A percentile compares a stretch with the other conserved stretches of the same genome.
Conservation (phyloP, 2,888 invertebrate genomes). For the Pelosia muscerda region DNA sequence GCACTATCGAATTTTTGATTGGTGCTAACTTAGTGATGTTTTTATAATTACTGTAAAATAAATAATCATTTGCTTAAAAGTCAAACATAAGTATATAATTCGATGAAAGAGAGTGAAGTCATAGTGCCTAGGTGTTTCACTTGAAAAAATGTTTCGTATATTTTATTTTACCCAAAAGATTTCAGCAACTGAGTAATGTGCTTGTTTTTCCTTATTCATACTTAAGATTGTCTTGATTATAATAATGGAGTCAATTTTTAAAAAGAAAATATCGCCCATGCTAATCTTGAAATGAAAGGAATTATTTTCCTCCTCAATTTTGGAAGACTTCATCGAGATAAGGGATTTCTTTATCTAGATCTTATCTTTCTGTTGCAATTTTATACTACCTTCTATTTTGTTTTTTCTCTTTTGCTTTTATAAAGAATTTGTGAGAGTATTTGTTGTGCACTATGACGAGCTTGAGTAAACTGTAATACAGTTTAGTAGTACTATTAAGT, state of each 20-base stretch:
- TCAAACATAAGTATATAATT: too few species aligned
- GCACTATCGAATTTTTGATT: slow-evolving; percentile 47
- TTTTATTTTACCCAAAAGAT: slow-evolving; percentile 31
- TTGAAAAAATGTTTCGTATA: too few species aligned
- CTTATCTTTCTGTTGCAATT: slow-evolving; percentile 22
- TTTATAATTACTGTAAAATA: too few species aligned
- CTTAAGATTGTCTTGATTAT: slow-evolving; percentile 42
- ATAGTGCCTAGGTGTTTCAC: too few species aligned
- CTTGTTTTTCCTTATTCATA: slow-evolving; percentile 37
- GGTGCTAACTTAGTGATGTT: slow-evolving; percentile 17
- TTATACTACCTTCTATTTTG: slow-evolving; percentile 5
- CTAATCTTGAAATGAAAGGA: slow-evolving; percentile 46
- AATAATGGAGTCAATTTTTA: slow-evolving; percentile 39
- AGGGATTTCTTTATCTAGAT: slow-evolving; percentile 28
- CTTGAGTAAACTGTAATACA: too few species aligned
- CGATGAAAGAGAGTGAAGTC: too few species aligned
- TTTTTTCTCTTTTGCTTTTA: neutral
- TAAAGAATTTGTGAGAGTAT: neutral
- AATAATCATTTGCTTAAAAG: too few species aligned
- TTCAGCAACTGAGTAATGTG: slow-evolving; percentile 21
- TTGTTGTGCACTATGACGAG: neutral
- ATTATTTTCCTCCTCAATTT: slow-evolving; percentile 45
- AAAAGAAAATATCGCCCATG: slow-evolving; percentile 38
- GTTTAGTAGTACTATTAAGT: too few species aligned
- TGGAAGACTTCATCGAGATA: slow-evolving; percentile 34